A percentile compares a stretch with the other conserved stretches of the same genome.
These are phyloP conservation scores for Lampropteryx suffumata DNA, from an alignment of 2,888 invertebrate species.

Conservation along the genomic window DNA sequence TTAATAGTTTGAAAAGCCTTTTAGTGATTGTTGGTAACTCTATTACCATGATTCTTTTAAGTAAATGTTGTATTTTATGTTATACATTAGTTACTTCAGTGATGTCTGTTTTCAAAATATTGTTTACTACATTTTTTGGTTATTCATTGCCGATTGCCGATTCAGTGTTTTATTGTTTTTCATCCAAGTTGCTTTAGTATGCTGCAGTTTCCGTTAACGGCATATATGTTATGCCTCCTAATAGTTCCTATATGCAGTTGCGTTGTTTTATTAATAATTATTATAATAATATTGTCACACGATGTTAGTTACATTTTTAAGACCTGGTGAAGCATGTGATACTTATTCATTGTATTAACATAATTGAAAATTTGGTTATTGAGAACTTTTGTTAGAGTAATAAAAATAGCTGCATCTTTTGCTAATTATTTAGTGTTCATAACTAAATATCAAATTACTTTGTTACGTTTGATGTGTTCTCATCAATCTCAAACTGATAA, in stretches of 20 bases:
- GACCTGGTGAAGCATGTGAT: slow-evolving; percentile 15
- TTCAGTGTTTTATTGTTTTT: slow-evolving; percentile 8
- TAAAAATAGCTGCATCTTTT: too few species aligned
- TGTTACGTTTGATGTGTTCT: too few species aligned
- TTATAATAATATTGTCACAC: slow-evolving; percentile 9
- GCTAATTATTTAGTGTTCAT: too few species aligned
- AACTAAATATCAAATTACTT: too few species aligned
- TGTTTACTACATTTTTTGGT: slow-evolving; percentile 1
- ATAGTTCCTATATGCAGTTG: slow-evolving; percentile 28
- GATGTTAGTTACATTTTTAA: background rate
- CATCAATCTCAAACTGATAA: too few species aligned
- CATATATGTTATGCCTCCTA: slow-evolving; percentile 19
- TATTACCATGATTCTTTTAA: slow-evolving; percentile 27
- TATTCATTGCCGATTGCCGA: slow-evolving; percentile 2
- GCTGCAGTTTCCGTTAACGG: slow-evolving; percentile 16
- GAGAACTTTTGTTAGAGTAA: too few species aligned
- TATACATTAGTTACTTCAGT: slow-evolving; percentile 20
- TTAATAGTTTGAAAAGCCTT: slow-evolving; percentile 70
- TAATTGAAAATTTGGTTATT: background rate
- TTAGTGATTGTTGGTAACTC: slow-evolving; percentile 41
- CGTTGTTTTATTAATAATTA: slow-evolving; percentile 19
- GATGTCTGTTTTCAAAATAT: slow-evolving; percentile 14
- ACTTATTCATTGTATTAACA: background rate
- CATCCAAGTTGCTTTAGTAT: background rate
- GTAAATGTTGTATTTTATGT: slow-evolving; percentile 25